Base-by-base conservation (phyloP, 2,797 vertebrate species). In the Lindbergichthys nudifrons region DNA sequence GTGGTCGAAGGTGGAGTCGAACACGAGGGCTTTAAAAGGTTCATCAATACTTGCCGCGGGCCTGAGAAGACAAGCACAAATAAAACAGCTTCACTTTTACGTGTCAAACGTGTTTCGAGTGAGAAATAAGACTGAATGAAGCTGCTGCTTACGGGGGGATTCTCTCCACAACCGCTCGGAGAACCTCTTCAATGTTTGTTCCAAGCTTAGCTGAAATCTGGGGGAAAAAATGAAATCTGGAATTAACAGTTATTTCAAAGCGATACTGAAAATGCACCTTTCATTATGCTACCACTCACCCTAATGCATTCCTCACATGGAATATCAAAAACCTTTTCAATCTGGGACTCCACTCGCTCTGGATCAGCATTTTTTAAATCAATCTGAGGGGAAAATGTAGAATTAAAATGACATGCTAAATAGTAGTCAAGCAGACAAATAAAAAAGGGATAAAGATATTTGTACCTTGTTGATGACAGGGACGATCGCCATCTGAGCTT, bases 391-490 rank as follows among this genome's bases (percentile, higher is more conserved):
- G 41, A 32, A 82, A 43, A 60, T 2, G n/a, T 15, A 16, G 61
- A 10, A 42, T 26, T 11, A 50, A 4, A 70, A 51, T 21, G 18
- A 41, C 16, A 47, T 2, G 26, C 23, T 30, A 19, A 13, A n/a
- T 1, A 10, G 26, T 14, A 57, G 23, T 59, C 8, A 18, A 58
- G 21, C 18, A 18, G 3, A 14, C 11, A 48, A 65, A 36, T 1
- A 5, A 39, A 52, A 68, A 46, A 39, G 6, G 4, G 2, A n/a
- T 1, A 8, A 32, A 41, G 52, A 26, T 69, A 58, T 23, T 52
- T 64, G 88, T 94, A 99, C 98, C 97, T 99, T 99, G 89, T 99
- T 99, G 91, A 99, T 96, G 75, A 99, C 94, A 32, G 98, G 98
- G 88, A 99, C 97, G 91, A 99, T 92, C n/a, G 94, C 85, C 39